Evolutionary conservation across 2,888 invertebrate species (phyloP).

Genomic region (Platerodrilus igneus): DNA sequence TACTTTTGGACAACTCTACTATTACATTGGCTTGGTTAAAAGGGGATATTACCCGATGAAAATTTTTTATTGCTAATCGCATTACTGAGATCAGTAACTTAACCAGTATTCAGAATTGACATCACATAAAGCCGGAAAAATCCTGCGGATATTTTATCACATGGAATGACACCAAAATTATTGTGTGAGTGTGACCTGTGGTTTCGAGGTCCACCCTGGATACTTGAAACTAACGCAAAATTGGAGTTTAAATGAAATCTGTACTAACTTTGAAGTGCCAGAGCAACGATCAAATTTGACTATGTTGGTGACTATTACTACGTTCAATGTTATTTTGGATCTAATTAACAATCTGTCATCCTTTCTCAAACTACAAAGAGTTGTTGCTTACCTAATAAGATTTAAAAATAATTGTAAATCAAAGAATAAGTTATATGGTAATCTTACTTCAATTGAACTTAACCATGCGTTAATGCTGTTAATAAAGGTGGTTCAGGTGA

Average conservation of each 20-base stretch:
- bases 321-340: too few relatives aligned
- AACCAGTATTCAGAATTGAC: slow-evolving; percentile 14
- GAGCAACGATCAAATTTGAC: neutral
- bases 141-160: slow-evolving; percentile 21
- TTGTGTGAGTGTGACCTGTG: slow-evolving; percentile 8
- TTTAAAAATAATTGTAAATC: slow-evolving; percentile 12
- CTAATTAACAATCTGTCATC: slow-evolving; percentile 7
- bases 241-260: neutral
- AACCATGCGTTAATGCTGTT: neutral
- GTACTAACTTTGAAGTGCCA: too few relatives aligned
- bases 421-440: neutral
- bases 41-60: slow-evolving; percentile 17
- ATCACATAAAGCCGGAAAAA: slow-evolving; percentile 20
- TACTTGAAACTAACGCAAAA: neutral
- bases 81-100: slow-evolving; percentile 18
- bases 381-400: slow-evolving; percentile 11
- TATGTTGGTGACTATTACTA: neutral
- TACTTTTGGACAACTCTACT: slow-evolving; percentile 29
- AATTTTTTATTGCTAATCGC: slow-evolving; percentile 27
- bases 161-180: slow-evolving; percentile 8
- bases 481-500: slow-evolving; percentile 5
- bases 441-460: slow-evolving; percentile 6
- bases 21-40: slow-evolving; percentile 28
- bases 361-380: slow-evolving; percentile 5
- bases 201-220: slow-evolving; percentile 16